Evolutionary conservation across 2,797 vertebrate species (phyloP).

Genomic region (Notoglanidium macrostoma): DNA sequence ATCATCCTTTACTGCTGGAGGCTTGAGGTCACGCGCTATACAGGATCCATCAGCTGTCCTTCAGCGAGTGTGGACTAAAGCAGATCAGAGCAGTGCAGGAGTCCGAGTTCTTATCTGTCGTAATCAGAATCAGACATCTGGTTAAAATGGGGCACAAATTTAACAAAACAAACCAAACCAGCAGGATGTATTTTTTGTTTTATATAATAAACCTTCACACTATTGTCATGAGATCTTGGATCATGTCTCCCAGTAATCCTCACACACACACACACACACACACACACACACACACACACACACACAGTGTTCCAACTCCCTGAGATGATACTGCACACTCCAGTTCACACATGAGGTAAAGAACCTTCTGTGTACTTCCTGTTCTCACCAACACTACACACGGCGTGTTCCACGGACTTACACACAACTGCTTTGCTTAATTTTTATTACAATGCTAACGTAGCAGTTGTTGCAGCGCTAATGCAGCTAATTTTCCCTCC

Average conservation of each 20-base stretch:
- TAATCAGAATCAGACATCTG: not conserved
- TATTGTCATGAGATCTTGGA: not conserved
- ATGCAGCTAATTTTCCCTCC: not conserved
- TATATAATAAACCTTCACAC: not conserved
- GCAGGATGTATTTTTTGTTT: not conserved
- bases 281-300: conserved; percentile 35
- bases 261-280: conserved; percentile 31
- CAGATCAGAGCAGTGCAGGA: not conserved
- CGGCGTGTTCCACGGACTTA: not conserved
- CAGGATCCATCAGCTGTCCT: not conserved
- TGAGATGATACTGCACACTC: conserved; percentile 52
- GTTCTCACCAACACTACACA: not conserved
- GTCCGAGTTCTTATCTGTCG: not conserved
- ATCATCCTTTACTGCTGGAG: not conserved
- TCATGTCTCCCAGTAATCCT: not conserved
- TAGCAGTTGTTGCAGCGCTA: not conserved
- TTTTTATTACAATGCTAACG: not conserved
- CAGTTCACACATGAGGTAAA: conserved; percentile 36
- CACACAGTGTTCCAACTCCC: conserved; percentile 50
- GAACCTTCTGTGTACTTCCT: conserved; percentile 11
- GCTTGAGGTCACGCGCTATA: not conserved
- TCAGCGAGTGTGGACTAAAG: not conserved
- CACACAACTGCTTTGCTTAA: not conserved
- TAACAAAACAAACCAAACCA: not conserved
- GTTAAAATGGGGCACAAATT: not conserved